Conservation (phyloP, 2,797 vertebrate species). For the Chaunax sp. region DNA sequence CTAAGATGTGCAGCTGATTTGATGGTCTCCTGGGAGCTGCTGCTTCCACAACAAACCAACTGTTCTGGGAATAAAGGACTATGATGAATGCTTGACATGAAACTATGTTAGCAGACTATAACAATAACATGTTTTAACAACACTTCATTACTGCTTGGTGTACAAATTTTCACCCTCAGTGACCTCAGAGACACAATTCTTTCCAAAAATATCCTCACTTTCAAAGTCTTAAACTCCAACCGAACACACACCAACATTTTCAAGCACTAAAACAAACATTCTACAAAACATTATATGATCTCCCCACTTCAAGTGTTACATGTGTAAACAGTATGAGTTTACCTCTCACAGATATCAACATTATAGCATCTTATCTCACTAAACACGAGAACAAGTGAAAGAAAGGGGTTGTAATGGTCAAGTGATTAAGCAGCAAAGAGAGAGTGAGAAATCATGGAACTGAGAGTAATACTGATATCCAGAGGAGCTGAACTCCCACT, state of each 20-base stretch:
- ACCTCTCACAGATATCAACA: slow-evolving; percentile 15
- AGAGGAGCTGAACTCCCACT: slow-evolving; percentile 1
- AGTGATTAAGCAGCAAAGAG: neutral
- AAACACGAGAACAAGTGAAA: slow-evolving; percentile 12
- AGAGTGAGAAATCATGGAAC: neutral
- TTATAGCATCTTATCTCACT: slow-evolving; percentile 43
- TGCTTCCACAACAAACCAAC: neutral
- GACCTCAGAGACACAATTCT: neutral
- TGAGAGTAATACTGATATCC: slow-evolving; percentile 16
- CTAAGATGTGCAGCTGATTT: too few species aligned
- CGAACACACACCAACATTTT: too few species aligned
- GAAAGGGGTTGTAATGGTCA: slow-evolving; percentile 5
- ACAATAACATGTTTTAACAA: neutral
- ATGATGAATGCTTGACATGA: neutral
- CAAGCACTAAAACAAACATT: slow-evolving; percentile 1
- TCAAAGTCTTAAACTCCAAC: neutral
- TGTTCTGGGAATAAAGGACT: neutral
- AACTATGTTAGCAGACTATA: neutral
- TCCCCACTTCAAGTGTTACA: slow-evolving; percentile 5
- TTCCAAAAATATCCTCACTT: neutral
- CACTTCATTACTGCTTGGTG: too few species aligned
- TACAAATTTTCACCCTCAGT: neutral
- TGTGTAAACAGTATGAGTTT: neutral
- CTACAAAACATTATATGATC: neutral
- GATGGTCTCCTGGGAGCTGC: neutral